phyloP scores from a whole-genome alignment of 2,113 vertebrate species.

The Elaphurus davidianus region DNA sequence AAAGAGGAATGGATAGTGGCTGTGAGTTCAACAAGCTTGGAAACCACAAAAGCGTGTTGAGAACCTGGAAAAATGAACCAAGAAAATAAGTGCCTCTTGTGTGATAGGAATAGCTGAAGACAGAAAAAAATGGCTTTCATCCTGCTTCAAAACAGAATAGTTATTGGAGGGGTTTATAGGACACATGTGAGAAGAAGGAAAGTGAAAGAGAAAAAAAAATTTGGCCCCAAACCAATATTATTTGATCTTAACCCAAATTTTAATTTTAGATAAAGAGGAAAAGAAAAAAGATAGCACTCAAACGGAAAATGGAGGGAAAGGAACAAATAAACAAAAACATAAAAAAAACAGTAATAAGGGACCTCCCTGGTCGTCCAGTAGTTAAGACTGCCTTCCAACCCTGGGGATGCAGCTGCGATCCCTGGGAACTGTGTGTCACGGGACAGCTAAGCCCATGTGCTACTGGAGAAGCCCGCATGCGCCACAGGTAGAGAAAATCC shows the following conservation, averaged over 20 bases:
- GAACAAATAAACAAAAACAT: background rate
- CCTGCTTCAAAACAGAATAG: background rate
- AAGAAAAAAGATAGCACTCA: background rate
- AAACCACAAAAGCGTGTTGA: constrained; percentile 38
- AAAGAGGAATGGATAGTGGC: background rate
- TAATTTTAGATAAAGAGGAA: background rate
- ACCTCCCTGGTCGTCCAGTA: background rate
- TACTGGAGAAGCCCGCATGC: background rate
- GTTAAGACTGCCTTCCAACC: background rate
- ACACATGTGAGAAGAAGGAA: background rate
- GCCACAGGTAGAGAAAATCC: background rate
- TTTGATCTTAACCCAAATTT: background rate
- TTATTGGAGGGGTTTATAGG: background rate
- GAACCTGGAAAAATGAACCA: background rate
- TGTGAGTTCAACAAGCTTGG: background rate
- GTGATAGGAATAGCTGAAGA: background rate
- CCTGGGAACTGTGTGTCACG: background rate
- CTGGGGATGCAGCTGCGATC: background rate
- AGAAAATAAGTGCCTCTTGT: background rate
- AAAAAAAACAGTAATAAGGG: background rate
- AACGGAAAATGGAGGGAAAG: background rate
- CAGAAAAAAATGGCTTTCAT: background rate
- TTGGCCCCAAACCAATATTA: background rate
- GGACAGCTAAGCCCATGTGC: background rate
- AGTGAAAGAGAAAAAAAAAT: background rate